These are phyloP conservation scores for Ptilorrhoa leucosticta DNA, from an alignment of 2,113 vertebrate genomes.

Conservation along the genomic window DNA sequence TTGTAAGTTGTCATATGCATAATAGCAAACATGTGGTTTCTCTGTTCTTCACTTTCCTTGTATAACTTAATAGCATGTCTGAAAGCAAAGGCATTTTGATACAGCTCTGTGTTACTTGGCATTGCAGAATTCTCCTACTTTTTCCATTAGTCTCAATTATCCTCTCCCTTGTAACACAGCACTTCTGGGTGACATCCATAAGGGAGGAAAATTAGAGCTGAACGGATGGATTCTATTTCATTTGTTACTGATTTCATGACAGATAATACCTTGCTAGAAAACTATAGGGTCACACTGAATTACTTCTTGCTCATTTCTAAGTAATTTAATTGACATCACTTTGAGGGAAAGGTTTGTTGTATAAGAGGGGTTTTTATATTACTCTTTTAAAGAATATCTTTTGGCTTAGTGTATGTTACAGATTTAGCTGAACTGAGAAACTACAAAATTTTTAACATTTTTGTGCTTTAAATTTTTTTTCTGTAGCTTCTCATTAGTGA, in stretches of 20 bases:
- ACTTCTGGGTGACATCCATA: constrained; percentile 52
- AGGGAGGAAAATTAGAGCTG: constrained; percentile 65
- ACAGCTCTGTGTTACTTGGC: constrained; percentile 54
- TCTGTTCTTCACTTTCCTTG: constrained; percentile 42
- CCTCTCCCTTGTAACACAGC: constrained; percentile 64
- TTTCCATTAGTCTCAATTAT: constrained; percentile 72
- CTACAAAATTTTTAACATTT: background rate
- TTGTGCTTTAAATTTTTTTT: background rate
- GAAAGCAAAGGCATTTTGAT: constrained; percentile 63
- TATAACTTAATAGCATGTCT: constrained; percentile 58
- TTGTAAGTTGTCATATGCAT: constrained; percentile 35
- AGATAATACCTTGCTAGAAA: constrained; percentile 71
- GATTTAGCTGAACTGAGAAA: background rate
- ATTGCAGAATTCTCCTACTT: constrained; percentile 64
- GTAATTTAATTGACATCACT: constrained; percentile 55
- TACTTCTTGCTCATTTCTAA: constrained; percentile 36
- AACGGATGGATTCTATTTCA: constrained; percentile 69
- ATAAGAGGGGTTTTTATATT: background rate
- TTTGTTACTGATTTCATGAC: constrained; percentile 72
- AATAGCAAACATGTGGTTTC: constrained; percentile 61
- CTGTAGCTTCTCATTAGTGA: background rate
- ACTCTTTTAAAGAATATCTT: background rate
- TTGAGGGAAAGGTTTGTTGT: background rate
- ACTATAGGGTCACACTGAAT: constrained; percentile 62
- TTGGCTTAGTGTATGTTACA: background rate